A percentile compares a stretch with the other conserved stretches of the same genome.
These are phyloP conservation scores for Poeciliopsis paucimaculata DNA, from an alignment of 2,797 vertebrate species.

Conservation along the genomic window DNA sequence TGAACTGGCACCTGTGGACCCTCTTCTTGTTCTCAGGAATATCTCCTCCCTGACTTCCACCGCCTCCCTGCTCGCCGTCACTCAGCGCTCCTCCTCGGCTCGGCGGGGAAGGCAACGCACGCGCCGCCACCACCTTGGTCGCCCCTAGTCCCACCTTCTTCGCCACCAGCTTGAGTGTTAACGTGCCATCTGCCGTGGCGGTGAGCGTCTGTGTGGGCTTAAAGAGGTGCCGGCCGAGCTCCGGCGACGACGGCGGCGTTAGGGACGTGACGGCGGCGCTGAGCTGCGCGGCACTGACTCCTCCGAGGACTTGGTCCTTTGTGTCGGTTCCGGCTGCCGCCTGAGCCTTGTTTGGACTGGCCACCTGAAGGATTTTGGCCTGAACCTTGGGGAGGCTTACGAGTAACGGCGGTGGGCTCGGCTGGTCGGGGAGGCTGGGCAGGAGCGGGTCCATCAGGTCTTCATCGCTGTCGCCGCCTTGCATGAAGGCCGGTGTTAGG, in stretches of 20 bases:
- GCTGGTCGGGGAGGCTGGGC: constrained; percentile 81
- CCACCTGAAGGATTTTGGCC: constrained; percentile 76
- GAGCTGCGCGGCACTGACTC: constrained; percentile 88
- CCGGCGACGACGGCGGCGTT: constrained; percentile 93
- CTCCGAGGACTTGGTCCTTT: constrained; percentile 78
- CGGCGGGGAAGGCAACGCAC: constrained; percentile 76
- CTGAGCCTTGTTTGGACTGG: constrained; percentile 55
- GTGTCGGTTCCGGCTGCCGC: constrained; percentile 48
- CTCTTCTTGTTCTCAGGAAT: constrained; percentile 95
- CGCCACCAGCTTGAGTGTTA: constrained; percentile 91
- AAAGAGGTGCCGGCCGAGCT: constrained; percentile 92
- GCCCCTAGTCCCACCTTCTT: constrained; percentile 89
- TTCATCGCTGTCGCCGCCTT: constrained; percentile 84
- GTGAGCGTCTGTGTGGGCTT: constrained; percentile 91
- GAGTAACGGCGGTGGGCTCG: constrained; percentile 82
- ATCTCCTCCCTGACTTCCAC: constrained; percentile 77
- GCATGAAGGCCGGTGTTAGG: constrained; percentile 85
- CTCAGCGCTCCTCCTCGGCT: constrained; percentile 86
- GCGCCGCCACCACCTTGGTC: constrained; percentile 84
- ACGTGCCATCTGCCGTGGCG: constrained; percentile 86
- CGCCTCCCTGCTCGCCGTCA: constrained; percentile 88
- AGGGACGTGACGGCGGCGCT: constrained; percentile 93
- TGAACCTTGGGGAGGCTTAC: constrained; percentile 87
- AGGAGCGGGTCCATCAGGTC: constrained; percentile 86
- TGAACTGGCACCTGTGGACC: constrained; percentile 94